Evolutionary conservation across 2,888 invertebrate species (phyloP).

Genomic region (Stenodema calcarata): DNA sequence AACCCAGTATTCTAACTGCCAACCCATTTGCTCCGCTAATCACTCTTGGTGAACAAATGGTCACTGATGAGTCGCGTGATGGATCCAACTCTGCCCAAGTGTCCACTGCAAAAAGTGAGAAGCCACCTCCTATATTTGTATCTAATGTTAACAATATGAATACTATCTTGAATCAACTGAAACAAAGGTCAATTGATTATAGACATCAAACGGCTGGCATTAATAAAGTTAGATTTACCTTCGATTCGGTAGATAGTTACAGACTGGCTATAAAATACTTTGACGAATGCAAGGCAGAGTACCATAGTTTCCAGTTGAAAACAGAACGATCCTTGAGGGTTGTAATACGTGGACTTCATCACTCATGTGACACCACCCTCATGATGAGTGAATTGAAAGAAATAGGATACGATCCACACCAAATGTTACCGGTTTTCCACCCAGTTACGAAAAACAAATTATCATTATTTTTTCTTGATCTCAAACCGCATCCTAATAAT

Average conservation of each 20-base stretch:
- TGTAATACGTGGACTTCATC: background rate
- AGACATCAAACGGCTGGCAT: background rate
- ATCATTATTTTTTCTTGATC: background rate
- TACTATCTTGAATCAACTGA: background rate
- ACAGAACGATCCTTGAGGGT: background rate
- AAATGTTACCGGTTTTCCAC: background rate
- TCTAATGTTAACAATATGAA: background rate
- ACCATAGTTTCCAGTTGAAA: background rate
- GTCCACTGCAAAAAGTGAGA: background rate
- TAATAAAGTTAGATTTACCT: background rate
- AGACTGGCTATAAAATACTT: background rate
- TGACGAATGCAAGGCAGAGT: background rate
- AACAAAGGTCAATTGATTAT: background rate
- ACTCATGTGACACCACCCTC: background rate
- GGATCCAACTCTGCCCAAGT: background rate
- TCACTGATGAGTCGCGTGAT: background rate
- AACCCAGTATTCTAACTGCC: background rate
- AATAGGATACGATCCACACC: background rate
- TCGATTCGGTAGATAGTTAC: background rate
- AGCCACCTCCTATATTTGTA: background rate
- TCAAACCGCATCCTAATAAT: background rate
- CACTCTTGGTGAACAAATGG: background rate
- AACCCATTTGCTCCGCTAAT: background rate
- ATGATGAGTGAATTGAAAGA: background rate
- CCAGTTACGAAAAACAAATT: background rate